Evolutionary conservation across 2,888 invertebrate genomes (phyloP), one percentile per base, ranked within the genome.

Genomic region (Volucella inflata): DNA sequence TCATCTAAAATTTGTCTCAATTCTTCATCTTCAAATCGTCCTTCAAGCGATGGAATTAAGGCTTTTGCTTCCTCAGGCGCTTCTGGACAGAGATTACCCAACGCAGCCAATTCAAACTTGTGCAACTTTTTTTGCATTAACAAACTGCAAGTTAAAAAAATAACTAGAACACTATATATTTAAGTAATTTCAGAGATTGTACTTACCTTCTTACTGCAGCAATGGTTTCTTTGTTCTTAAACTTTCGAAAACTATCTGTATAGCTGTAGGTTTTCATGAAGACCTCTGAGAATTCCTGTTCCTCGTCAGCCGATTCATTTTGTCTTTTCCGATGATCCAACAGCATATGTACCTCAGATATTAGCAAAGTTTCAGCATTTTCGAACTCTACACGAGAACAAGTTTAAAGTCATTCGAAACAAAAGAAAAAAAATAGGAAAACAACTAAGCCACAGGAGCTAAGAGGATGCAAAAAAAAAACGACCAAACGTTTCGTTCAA

Each of bases 11-110:
- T 96, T 90, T 98, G 97, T 88, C 98, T 94, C n/a, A 99, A 93
- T 92, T 99, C 99, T 91, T 99, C 99, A 92, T 99, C 99, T 92
- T 99, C 98, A 93, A 99, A 97, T 89, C 99, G 95, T 48, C 98
- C 98, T 92, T 99, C 99, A 87, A 99, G 93, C 87, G 98, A 98
- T 79, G 99, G 99, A 90, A 99, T 98, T 11, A 99, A 93, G 16
- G 99, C 97, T 93, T 99, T 99, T 0, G 99, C 99, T 93, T 99
- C 99, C 90, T 99, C 99, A 0, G 99, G 97, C 50, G 97, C 98
- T 93, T 99, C 99, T 0, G 99, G 99, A 90, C 99, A 99, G n/a
- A 99, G 93, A 93, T 99, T 99, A 1, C 99, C 99, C 88, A 99
- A 93, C 12, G 98, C 98, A 0, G 99, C 99, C 77, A 99, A 93